These are phyloP conservation scores for Tachuris rubrigastra DNA, from an alignment of 2,113 vertebrate genomes.

Conservation along the genomic window DNA sequence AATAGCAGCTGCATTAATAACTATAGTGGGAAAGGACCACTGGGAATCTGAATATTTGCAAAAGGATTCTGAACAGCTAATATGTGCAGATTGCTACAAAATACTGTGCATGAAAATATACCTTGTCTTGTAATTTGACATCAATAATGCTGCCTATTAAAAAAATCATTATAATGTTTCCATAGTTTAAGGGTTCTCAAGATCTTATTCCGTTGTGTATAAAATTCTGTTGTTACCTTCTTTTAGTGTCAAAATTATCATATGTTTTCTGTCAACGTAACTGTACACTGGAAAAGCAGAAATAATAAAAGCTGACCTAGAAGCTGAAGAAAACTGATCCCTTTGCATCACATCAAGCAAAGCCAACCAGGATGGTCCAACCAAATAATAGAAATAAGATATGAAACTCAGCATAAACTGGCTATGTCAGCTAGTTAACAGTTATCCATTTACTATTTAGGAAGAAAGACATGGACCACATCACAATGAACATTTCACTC, in stretches of 20 bases:
- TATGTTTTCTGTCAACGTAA: conserved; percentile 39
- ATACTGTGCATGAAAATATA: not conserved
- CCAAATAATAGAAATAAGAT: not conserved
- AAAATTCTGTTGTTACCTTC: conserved; percentile 26
- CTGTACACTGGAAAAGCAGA: not conserved
- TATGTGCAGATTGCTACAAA: not conserved
- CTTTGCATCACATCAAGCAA: conserved; percentile 17
- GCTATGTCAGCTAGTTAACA: conserved; percentile 14
- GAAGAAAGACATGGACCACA: conserved; percentile 39
- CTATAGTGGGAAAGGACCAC: not conserved
- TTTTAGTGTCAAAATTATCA: conserved; percentile 24
- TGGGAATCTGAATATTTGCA: not conserved
- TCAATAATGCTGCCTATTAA: not conserved
- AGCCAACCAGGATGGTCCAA: not conserved
- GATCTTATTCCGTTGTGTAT: not conserved
- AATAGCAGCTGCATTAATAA: not conserved
- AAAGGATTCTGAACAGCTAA: not conserved
- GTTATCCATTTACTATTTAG: conserved; percentile 9
- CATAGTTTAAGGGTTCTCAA: not conserved
- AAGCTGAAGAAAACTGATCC: not conserved
- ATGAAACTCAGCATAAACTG: conserved; percentile 5
- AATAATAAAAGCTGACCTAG: conserved; percentile 24
- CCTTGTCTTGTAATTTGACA: not conserved
- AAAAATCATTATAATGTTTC: not conserved
- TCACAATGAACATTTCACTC: not conserved